phyloP scores from a whole-genome alignment of 2,113 vertebrate species.

The Morone chrysops region DNA sequence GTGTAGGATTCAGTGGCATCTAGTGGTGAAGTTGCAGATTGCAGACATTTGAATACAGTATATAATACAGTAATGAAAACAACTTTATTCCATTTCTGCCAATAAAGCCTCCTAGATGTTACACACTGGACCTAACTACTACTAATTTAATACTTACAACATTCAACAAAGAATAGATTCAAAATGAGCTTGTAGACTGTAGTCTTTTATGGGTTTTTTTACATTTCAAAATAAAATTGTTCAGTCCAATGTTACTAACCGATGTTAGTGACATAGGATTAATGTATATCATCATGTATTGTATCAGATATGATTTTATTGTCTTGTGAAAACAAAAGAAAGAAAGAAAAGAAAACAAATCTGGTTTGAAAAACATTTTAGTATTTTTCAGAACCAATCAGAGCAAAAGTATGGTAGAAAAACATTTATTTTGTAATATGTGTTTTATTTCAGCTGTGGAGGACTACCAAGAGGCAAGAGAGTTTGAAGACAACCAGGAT shows the following conservation, averaged over 20 bases:
- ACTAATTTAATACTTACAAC: neutral
- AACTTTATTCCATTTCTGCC: too few species aligned
- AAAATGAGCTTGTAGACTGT: neutral
- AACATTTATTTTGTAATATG: neutral
- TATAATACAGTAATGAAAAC: too few species aligned
- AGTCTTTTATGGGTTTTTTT: neutral
- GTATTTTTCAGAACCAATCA: neutral
- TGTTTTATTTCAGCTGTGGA: conserved; percentile 79
- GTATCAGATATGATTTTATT: neutral
- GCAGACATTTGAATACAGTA: too few species aligned
- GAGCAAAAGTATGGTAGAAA: neutral
- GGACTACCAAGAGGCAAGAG: conserved; percentile 87
- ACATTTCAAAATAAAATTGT: neutral
- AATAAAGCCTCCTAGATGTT: too few species aligned
- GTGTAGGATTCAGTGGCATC: too few species aligned
- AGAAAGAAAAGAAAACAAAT: neutral
- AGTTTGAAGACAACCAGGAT: conserved; percentile 86
- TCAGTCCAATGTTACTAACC: neutral
- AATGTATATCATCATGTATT: neutral
- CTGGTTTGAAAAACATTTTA: neutral
- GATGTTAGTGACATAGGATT: neutral
- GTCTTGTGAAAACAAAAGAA: too few species aligned
- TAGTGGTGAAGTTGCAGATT: too few species aligned
- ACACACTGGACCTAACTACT: too few species aligned
- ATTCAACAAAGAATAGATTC: neutral